Evolutionary conservation across 1,140 invertebrate species (phyloP).

Genomic region (Leguminivora glycinivorella): DNA sequence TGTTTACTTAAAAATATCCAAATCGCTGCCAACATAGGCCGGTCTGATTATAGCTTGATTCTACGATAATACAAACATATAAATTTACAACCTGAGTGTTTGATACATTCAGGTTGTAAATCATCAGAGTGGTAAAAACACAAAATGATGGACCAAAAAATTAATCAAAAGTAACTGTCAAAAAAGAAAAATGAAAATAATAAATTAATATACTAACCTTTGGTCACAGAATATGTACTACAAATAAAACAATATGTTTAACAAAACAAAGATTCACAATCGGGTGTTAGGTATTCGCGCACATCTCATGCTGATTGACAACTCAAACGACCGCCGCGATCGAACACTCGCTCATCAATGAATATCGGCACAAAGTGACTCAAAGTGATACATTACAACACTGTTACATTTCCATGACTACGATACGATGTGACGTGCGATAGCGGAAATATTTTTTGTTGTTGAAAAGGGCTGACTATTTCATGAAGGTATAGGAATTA

Average conservation of each 20-base stretch:
- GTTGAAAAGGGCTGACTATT: too few relatives aligned
- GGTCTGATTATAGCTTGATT: too few relatives aligned
- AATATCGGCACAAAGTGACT: slow-evolving; percentile 26
- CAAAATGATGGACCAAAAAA: not conserved
- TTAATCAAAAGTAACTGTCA: not conserved
- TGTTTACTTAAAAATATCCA: too few relatives aligned
- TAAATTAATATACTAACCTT: not conserved
- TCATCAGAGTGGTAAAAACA: too few relatives aligned
- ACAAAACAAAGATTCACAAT: not conserved
- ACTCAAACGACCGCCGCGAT: slow-evolving; percentile 2
- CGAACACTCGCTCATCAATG: slow-evolving; percentile 14
- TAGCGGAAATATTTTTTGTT: not conserved
- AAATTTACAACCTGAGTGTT: too few relatives aligned
- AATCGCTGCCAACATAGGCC: too few relatives aligned
- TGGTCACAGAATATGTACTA: not conserved
- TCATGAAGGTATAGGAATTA: too few relatives aligned
- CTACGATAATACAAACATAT: too few relatives aligned
- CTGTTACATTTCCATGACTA: slow-evolving; percentile 1
- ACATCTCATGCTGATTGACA: slow-evolving; percentile 13
- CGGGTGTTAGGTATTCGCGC: not conserved
- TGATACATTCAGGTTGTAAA: too few relatives aligned
- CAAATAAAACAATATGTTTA: not conserved
- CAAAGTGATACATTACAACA: slow-evolving; percentile 23
- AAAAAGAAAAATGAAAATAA: not conserved
- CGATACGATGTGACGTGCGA: not conserved